Base-by-base conservation (phyloP, 1,140 invertebrate genomes). In the Diplogasteroides magnus region DNA sequence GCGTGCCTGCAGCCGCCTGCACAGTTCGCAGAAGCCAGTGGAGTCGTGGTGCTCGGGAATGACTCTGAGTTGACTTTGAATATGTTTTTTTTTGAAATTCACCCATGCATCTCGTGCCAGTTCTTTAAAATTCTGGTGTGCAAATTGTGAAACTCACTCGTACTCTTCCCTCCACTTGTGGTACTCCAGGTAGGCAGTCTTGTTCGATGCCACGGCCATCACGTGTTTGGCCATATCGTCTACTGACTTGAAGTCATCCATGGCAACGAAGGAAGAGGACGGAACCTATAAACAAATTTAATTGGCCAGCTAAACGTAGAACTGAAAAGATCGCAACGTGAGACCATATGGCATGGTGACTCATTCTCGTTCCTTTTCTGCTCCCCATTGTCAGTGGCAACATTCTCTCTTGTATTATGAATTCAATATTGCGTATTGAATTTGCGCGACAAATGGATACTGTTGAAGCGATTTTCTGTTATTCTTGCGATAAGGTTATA, bases 91-190 rank as follows among this genome's bases (percentile, higher is more conserved):
- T 48, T 48, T 19, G 37, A 48, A 48, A 48, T 48, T 48, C 37
- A 48, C 19, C 6, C 37, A 6, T 11, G 37, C 19, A 48, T n/a
- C n/a, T n/a, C n/a, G n/a, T n/a, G n/a, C n/a, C n/a, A n/a, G n/a
- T n/a, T n/a, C n/a, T n/a, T n/a, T n/a, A n/a, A n/a, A n/a, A n/a
- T n/a, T n/a, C n/a, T n/a, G n/a, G n/a, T n/a, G n/a, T n/a, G n/a
- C n/a, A n/a, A n/a, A n/a, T n/a, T n/a, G n/a, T n/a, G 37, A 11
- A 19, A 19, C 70, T 63, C 29, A 67, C 70, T 67, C 25, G 28
- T 69, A 72, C 15, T 67, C 60, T 19, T 72, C 62, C 56, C 72
- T 71, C 72, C 72, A 74, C 29, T 73, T 26, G 32, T 72, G 69
- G 31, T 72, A 74, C n/a, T 60, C 67, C 29, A 74, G 59, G 31